Evolutionary conservation across 2,113 vertebrate genomes (phyloP), one percentile per base, ranked within the genome.

Genomic region (Corvus hawaiiensis): DNA sequence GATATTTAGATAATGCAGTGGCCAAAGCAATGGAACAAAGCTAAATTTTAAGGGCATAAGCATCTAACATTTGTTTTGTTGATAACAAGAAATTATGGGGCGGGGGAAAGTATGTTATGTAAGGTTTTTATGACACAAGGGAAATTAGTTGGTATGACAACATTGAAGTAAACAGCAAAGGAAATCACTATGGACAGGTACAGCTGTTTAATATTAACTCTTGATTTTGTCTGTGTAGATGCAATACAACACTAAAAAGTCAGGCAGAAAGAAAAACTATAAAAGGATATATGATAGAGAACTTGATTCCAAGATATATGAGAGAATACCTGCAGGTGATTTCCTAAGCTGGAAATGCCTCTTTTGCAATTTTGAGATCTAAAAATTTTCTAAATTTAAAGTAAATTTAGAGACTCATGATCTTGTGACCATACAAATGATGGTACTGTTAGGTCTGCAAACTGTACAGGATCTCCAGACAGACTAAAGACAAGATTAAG

Each of bases 81-180:
- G 39, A 24, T 48, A 69, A 64, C 2, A 43, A 76, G n/a, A 43
- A 81, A 64, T 5, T 55, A 41, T 0, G 1, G 4, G 6, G 20
- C 1, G 4, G 4, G 10, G 4, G 4, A 20, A 46, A 52, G 4
- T 22, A 72, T 1, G 10, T n/a, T 54, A 62, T 2, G 0, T 41
- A 73, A 64, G 18, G 49, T 30, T 44, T 82, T 64, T 56, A 52
- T 27, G 41, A 39, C 12, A 66, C 20, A 59, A 61, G 51, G 22
- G 10, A 41, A 75, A 73, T 56, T 16, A 62, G 32, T 33, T 82
- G 56, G 24, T 27, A 67, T 39, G 41, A 56, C 33, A 79, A 44
- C 14, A 49, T 1, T 23, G 20, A 68, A 86, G 35, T 16, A n/a
- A 16, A 77, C 6, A 90, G 55, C 41, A 83, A 58, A 77, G 37